Evolutionary conservation across 1,140 invertebrate genomes (phyloP), one percentile per base, ranked within the genome.

Genomic region (Asobara japonica): DNA sequence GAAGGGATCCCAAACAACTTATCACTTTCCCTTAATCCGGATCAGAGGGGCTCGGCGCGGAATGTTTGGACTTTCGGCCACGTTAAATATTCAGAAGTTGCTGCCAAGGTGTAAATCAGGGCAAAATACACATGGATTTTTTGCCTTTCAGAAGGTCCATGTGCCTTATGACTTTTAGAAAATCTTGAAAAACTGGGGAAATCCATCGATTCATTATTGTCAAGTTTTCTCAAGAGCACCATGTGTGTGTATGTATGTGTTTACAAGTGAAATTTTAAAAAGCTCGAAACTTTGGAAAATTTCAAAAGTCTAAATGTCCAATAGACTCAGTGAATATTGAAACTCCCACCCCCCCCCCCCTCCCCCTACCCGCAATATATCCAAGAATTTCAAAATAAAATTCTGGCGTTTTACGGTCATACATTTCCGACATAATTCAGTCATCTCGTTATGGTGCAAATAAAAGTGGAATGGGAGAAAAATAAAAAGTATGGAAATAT

Each of bases 1-100:
- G 20, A 51, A 51, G 45, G 45, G 45, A 51, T 51, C n/a, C 45
- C 45, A 18, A 74, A 74, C 75, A 80, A 81, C 79, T 81, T 81
- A 81, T 81, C 79, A 80, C 79, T 81, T 81, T 80, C 77, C 77
- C 78, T 80, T 81, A 81, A 81, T 81, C 79, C 79, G 79, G 79
- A 80, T 81, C 78, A 81, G 79, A 75, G 74, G 25, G 41, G 76
- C 71, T 76, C 77, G 68, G 72, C 71, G n/a, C 33, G 69, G 71
- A 76, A 71, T 75, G 76, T 72, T 79, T 72, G 74, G 76, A 71
- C 79, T 80, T 75, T 74, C 72, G 69, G 70, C 78, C 45, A 51
- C 45, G 76, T 81, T 81, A 81, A 81, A 80, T 80, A 81, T 81
- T 81, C 80, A 80, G 77, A 81, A 79, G 78, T 79, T 78, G 76